Evolutionary conservation across 1,140 invertebrate species (phyloP), one percentile per base, ranked within the genome.

Genomic region (Ephestia elutella): DNA sequence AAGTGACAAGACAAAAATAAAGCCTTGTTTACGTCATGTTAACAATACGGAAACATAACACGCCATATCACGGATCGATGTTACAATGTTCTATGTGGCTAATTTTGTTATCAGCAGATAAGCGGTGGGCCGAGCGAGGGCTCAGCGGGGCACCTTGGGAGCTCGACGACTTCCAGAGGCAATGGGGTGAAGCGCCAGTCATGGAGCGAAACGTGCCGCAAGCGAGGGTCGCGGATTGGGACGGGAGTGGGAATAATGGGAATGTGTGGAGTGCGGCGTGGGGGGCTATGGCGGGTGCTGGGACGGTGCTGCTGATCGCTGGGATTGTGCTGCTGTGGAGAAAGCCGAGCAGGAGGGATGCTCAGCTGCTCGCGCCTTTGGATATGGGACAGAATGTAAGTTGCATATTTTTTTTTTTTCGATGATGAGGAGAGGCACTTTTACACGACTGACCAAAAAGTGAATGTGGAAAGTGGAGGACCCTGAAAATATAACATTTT

Each of bases 51-150:
- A 51, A 20, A 60, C 59, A 56, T 48, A 55, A 32, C 49, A 49
- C 53, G 50, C 30, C 32, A 48, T 59, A 59, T 59, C 50, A n/a
- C 60, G 68, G 82, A 83, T 86, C 80, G 82, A 86, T 83, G 78
- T 71, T 65, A 74, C 66, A 68, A 63, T 78, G 72, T 74, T 75
- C 62, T 74, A 72, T 75, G 71, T 69, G 68, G 73, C 66, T 83
- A 82, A 83, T 86, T 73, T 76, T 57, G 78, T 85, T 86, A 86
- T 83, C 82, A 71, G 54, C 77, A 86, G 82, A 86, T 86, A 86
- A 86, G 78, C 74, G 66, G 66, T 79, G 79, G 79, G 73, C 72
- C 70, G 72, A 66, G 62, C 67, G 68, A 58, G 68, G 65, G 56
- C 68, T 60, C 65, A 66, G 63, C 68, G 73, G 67, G 66, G 72